Evolutionary conservation across 2,113 vertebrate species (phyloP), one percentile per base, ranked within the genome.

Genomic region (Amia ocellicauda): DNA sequence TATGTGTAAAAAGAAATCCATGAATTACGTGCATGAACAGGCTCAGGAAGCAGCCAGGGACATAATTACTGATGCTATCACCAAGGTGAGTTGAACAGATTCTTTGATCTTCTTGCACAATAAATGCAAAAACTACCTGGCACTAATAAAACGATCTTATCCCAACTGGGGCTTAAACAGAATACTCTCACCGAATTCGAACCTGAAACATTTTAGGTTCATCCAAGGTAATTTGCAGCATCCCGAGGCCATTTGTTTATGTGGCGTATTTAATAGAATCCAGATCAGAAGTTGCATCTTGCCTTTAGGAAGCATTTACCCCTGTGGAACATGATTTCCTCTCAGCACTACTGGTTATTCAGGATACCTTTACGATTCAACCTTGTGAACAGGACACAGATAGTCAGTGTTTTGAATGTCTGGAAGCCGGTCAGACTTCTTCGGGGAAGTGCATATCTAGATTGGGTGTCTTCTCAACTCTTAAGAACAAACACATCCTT

Each of bases 401-500:
- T 11, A 41, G 41, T 14, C 22, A 52, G 36, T 16, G 26, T 31
- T 27, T 59, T 50, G 19, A 22, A 11, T 58, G n/a, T 19, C 56
- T 53, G 64, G 57, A 60, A 42, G 28, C 7, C 11, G 14, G 16
- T 3, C 24, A 36, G 1, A 11, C n/a, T 13, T 53, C 49, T 53
- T 27, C 28, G 1, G 17, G 47, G 58, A 52, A 27, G n/a, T 43
- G 16, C 19, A 64, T 36, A 13, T 31, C 24, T 54, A 45, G 51
- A 55, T 53, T 67, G 64, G 58, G 27, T 54, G 49, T 67, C 59
- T 60, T 67, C 57, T 60, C 57, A 26, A 27, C 26, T 7, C 31
- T n/a, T 16, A 19, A 20, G 64, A 67, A 67, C 65, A 67, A 61
- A 54, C 3, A 5, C 29, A 54, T 24, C 49, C 50, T 55, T 61